Conservation (phyloP, 2,113 vertebrate species). For the Periophthalmodon schlosseri region DNA sequence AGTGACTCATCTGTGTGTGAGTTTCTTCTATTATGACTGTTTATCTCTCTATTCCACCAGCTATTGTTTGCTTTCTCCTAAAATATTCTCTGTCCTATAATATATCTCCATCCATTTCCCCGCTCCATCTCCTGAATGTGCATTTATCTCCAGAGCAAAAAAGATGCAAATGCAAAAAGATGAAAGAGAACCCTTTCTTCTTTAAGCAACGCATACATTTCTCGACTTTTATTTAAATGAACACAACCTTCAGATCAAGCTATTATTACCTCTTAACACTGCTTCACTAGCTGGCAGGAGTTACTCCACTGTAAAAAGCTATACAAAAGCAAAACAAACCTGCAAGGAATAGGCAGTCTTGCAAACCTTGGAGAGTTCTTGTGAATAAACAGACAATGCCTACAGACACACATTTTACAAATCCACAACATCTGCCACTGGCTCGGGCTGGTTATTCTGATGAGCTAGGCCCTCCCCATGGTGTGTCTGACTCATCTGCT, state of each 20-base stretch:
- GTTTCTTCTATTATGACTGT: constrained; percentile 34
- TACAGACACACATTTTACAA: constrained; percentile 25
- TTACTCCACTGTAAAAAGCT: constrained; percentile 16
- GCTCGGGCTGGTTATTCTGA: constrained; percentile 28
- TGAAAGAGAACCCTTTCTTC: constrained; percentile 5
- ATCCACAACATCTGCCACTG: constrained; percentile 39
- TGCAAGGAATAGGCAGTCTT: constrained; percentile 14
- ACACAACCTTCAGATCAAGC: constrained; percentile 1
- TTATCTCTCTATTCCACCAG: constrained; percentile 22
- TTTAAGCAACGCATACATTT: constrained; percentile 19
- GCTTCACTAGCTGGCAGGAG: constrained; percentile 27
- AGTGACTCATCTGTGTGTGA: neutral
- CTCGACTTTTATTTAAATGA: constrained; percentile 29
- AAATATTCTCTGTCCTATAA: constrained; percentile 26
- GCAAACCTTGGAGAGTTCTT: constrained; percentile 5
- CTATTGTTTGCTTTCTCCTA: constrained; percentile 32
- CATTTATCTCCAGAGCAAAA: constrained; percentile 6
- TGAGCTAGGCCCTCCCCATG: constrained; percentile 6
- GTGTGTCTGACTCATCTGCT: constrained; percentile 59
- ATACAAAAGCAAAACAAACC: constrained; percentile 19
- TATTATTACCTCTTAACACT: constrained; percentile 25
- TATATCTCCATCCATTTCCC: constrained; percentile 22
- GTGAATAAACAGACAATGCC: constrained; percentile 37
- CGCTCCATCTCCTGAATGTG: constrained; percentile 3
- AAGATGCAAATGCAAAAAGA: neutral